Evolutionary conservation across 2,113 vertebrate genomes (phyloP).

Genomic region (Bucco capensis): DNA sequence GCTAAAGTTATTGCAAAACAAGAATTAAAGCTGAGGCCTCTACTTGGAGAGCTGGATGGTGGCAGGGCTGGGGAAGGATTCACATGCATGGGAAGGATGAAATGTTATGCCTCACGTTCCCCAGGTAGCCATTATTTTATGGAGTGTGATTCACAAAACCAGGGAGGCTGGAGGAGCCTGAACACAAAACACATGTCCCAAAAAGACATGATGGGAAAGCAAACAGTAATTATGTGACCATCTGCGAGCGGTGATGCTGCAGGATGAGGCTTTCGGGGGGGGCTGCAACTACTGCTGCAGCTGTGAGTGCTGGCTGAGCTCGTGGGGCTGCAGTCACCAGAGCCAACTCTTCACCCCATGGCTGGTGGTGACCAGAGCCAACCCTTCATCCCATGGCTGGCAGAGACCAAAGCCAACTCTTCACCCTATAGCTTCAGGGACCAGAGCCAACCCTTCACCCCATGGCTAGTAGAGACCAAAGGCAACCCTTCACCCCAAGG

Average conservation of each 20-base stretch:
- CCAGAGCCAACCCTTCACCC: accelerated
- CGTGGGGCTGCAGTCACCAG: background rate
- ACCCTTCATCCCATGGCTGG: no score
- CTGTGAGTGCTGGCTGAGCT: background rate
- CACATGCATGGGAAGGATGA: background rate
- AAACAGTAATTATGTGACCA: background rate
- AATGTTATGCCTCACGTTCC: background rate
- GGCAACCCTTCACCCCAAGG: no score
- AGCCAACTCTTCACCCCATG: accelerated
- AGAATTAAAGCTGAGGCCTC: background rate
- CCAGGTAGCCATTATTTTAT: slow-evolving; percentile 40
- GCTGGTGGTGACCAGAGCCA: background rate
- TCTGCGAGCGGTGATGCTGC: background rate
- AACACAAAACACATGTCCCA: slow-evolving; percentile 51
- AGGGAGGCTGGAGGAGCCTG: background rate
- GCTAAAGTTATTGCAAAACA: background rate
- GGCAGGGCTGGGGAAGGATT: background rate
- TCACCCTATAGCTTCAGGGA: background rate
- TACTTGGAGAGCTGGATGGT: background rate
- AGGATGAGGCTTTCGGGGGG: background rate
- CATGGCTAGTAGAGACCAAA: no score
- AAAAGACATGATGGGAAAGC: slow-evolving; percentile 21
- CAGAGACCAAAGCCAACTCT: no score
- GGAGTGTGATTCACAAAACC: slow-evolving; percentile 48
- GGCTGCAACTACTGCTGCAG: no score